phyloP scores from a whole-genome alignment of 2,797 vertebrate genomes.

The Phalanger gymnotis region DNA sequence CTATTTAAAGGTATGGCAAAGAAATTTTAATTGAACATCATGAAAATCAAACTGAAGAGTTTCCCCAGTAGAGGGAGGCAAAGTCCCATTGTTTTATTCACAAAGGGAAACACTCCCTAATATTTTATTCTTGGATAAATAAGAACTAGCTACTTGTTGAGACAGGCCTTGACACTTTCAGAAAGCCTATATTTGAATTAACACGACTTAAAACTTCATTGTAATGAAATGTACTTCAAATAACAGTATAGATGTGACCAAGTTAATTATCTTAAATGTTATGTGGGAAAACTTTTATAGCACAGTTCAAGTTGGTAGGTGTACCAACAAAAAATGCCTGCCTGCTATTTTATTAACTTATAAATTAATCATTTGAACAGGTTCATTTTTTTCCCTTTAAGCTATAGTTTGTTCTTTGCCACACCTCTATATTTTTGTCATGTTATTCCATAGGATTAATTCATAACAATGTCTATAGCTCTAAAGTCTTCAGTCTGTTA shows the following conservation, averaged over 20 bases:
- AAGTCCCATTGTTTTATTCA: slow-evolving; percentile 71
- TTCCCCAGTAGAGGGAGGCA: slow-evolving; percentile 85
- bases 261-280: background rate
- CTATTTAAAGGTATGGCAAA: background rate
- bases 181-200: background rate
- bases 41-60: background rate
- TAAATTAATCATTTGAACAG: background rate
- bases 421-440: slow-evolving; percentile 10
- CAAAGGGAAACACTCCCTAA: background rate
- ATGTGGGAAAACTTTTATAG: background rate
- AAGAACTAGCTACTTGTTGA: slow-evolving; percentile 49
- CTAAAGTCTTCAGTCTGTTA: background rate
- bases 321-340: background rate
- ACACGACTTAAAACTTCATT: slow-evolving; percentile 5
- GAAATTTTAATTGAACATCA: background rate
- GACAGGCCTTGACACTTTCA: background rate
- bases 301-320: background rate
- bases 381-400: slow-evolving; percentile 16
- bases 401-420: background rate
- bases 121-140: slow-evolving; percentile 47
- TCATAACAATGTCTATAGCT: background rate
- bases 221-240: background rate
- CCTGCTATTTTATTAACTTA: background rate
- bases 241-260: background rate
- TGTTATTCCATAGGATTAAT: background rate